Percentiles rank a stretch among this genome's conserved stretches.
Conservation (phyloP, 2,888 invertebrate genomes). For the Mimas tiliae region DNA sequence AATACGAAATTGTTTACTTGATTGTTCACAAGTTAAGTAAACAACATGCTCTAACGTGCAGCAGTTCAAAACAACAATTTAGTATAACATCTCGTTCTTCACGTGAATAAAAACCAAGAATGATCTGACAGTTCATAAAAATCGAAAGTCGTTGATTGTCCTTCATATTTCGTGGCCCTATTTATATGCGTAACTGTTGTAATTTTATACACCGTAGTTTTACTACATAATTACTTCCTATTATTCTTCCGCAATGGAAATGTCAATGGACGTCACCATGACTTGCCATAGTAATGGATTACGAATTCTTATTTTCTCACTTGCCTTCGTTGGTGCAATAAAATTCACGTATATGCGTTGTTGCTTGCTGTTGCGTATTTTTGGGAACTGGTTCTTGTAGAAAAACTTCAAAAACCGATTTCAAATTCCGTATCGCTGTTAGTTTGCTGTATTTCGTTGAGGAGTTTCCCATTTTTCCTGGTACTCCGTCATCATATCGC, state of each 20-base stretch:
- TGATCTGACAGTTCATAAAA: too few species aligned
- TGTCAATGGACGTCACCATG: conserved; percentile 30
- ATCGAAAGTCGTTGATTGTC: conserved; percentile 55
- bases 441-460: neutral
- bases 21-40: too few species aligned
- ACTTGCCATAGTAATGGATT: conserved; percentile 25
- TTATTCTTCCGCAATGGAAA: conserved; percentile 41
- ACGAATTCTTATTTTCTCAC: conserved; percentile 15
- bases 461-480: too few species aligned
- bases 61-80: too few species aligned
- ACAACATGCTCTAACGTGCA: too few species aligned
- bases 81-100: too few species aligned
- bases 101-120: too few species aligned
- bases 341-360: conserved; percentile 19
- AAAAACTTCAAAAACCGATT: too few species aligned
- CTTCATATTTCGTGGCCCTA: conserved; percentile 42
- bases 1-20: too few species aligned
- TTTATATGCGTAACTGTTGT: conserved; percentile 21
- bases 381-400: too few species aligned
- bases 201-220: conserved; percentile 31
- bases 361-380: neutral
- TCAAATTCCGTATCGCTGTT: too few species aligned
- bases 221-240: conserved; percentile 45
- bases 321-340: conserved; percentile 17
- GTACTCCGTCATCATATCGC: too few species aligned